Evolutionary conservation across 2,113 vertebrate genomes (phyloP).

Genomic region (crab-eating macaque (Macaca fascicularis)): T2T-MFA8v1.1 NC_088378.1:77952501-77953000

Average conservation of each 20-base stretch:
- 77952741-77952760: not conserved
- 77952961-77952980: not conserved
- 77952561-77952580: not conserved
- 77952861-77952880: not conserved
- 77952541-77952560: not conserved
- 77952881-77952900: not conserved
- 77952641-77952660: not conserved
- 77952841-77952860: not conserved
- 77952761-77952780: not conserved
- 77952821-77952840: not conserved
- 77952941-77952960: not conserved
- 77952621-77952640: not conserved
- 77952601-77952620: not conserved
- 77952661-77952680: not conserved
- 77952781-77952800: not conserved
- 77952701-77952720: conserved; percentile 1
- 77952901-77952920: not conserved
- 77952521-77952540: not conserved
- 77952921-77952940: not conserved
- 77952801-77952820: not conserved
- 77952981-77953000: not conserved
- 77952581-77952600: not conserved
- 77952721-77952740: not conserved
- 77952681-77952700: not conserved
- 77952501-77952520: not conserved